Evolutionary conservation across 2,797 vertebrate species (phyloP).

Genomic region (Smutsia gigantea): DNA sequence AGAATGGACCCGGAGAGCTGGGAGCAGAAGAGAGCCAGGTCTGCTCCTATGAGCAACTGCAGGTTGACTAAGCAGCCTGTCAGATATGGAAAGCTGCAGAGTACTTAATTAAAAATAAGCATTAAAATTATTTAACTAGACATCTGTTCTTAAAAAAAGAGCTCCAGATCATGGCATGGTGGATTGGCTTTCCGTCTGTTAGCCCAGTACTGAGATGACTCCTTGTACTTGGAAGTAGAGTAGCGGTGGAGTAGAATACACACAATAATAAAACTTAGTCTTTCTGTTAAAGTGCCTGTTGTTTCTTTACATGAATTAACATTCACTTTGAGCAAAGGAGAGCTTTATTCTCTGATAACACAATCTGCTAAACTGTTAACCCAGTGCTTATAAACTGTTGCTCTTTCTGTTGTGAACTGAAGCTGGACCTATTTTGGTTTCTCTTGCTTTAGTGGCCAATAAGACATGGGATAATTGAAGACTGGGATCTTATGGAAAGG

Average conservation of each 20-base stretch:
- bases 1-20: rapidly evolving
- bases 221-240: not conserved
- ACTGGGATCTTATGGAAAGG: slow-evolving; percentile 91
- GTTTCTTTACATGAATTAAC: not conserved
- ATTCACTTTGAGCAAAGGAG: too few relatives aligned
- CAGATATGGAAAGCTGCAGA: not conserved
- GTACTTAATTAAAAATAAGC: not conserved
- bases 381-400: not conserved
- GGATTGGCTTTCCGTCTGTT: not conserved
- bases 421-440: not conserved
- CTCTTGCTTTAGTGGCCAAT: slow-evolving; percentile 87
- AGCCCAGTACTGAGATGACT: rapidly evolving
- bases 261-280: too few relatives aligned
- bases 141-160: not conserved
- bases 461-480: slow-evolving; percentile 89
- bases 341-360: not conserved
- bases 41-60: not conserved
- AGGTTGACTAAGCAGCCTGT: not conserved
- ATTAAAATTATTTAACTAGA: not conserved
- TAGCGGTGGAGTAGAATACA: not conserved
- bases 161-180: rapidly evolving
- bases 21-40: rapidly evolving
- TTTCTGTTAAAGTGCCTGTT: not conserved
- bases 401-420: not conserved
- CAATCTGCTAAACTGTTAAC: not conserved